Percentiles rank a stretch among this genome's conserved stretches.
Evolutionary conservation across 2,797 vertebrate species (phyloP).

Genomic region (Lateolabrax maculatus): DNA sequence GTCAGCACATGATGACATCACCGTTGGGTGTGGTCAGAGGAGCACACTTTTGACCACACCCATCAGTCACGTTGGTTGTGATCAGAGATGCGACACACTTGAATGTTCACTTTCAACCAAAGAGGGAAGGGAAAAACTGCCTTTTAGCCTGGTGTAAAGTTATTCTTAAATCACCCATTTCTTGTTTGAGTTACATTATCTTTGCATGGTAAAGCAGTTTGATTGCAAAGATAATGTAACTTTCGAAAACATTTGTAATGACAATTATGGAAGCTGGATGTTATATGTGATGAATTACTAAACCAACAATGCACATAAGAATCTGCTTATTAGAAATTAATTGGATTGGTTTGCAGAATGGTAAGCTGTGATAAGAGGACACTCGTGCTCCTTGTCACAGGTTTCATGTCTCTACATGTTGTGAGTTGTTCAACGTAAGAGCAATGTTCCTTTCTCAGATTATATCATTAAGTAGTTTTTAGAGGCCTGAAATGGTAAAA

Average conservation of each 20-base stretch:
- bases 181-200: too few species aligned
- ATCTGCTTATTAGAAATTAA: neutral
- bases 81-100: neutral
- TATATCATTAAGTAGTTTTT: neutral
- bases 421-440: neutral
- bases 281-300: neutral
- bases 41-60: neutral
- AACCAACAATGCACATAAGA: neutral
- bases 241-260: neutral
- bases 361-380: neutral
- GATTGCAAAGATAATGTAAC: neutral
- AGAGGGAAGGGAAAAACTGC: neutral
- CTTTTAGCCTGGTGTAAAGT: neutral
- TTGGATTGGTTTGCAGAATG: neutral
- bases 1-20: neutral
- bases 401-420: neutral
- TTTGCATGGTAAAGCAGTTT: neutral
- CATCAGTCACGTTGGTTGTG: neutral
- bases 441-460: neutral
- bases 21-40: neutral
- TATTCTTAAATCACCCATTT: neutral
- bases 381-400: neutral
- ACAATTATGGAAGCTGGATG: neutral
- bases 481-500: neutral
- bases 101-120: neutral